Percentiles rank a stretch among this genome's conserved stretches.
Conservation (phyloP, 2,113 vertebrate species). For the Columba livia region DNA sequence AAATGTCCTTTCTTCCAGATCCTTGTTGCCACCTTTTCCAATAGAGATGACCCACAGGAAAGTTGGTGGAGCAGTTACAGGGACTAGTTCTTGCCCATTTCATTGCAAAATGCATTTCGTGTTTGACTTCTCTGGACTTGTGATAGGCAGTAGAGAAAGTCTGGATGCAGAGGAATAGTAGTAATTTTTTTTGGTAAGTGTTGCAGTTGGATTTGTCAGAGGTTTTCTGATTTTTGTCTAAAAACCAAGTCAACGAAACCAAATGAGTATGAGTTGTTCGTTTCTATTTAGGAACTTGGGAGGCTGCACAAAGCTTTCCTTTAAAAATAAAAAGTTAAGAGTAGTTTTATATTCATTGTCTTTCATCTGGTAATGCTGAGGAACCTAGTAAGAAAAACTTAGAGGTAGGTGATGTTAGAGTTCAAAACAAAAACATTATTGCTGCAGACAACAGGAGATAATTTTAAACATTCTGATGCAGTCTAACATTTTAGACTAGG, state of each 20-base stretch:
- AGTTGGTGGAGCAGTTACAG: neutral
- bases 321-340: neutral
- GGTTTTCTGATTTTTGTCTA: neutral
- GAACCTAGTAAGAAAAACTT: neutral
- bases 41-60: neutral
- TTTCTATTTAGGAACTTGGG: neutral
- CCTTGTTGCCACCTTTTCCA: neutral
- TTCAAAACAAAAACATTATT: neutral
- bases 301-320: neutral
- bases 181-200: neutral
- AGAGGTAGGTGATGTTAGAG: neutral
- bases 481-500: neutral
- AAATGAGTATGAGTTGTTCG: neutral
- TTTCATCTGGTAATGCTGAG: neutral
- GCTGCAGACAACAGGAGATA: rapidly evolving
- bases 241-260: neutral
- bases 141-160: neutral
- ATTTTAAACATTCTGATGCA: neutral
- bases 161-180: neutral
- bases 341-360: neutral
- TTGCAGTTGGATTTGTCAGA: neutral
- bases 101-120: neutral
- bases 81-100: neutral
- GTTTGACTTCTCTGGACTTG: neutral
- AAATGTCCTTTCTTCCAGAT: neutral